phyloP scores from a whole-genome alignment of 2,888 invertebrate species.

The Adineta ricciae region DNA sequence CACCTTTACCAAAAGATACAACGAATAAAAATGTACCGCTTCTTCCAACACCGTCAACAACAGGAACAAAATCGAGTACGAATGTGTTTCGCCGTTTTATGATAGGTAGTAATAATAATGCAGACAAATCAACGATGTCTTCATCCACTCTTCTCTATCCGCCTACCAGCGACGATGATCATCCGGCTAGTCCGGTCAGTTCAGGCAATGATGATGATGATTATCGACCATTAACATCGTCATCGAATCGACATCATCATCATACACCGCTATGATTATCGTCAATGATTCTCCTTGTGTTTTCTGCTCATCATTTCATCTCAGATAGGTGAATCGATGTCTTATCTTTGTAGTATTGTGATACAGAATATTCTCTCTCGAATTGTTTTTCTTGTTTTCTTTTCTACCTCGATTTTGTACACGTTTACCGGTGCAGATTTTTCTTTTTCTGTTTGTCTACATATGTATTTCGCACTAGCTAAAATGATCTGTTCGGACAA shows the following conservation, averaged over 20 bases:
- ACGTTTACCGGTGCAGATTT: neutral
- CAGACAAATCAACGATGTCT: neutral
- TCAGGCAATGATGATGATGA: conserved; percentile 11
- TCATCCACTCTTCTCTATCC: neutral
- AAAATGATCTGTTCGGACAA: neutral
- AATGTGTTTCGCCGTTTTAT: neutral
- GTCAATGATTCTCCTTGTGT: neutral
- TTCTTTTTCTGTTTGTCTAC: neutral
- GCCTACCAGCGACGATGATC: neutral
- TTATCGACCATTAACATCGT: neutral
- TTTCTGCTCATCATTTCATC: neutral
- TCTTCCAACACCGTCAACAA: neutral
- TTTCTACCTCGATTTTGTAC: neutral
- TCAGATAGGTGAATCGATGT: conserved; percentile 4
- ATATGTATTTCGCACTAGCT: neutral
- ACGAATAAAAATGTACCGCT: neutral
- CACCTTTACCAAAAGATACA: neutral
- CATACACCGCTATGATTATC: neutral
- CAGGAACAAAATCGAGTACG: neutral
- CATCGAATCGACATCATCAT: neutral
- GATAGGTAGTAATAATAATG: neutral
- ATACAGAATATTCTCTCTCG: neutral
- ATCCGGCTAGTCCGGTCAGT: neutral
- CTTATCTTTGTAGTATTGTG: neutral
- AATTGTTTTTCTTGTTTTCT: neutral